A percentile compares a stretch with the other conserved stretches of the same genome.
Evolutionary conservation across 2,888 invertebrate species (phyloP).

Genomic region (Seladonia tumulorum): DNA sequence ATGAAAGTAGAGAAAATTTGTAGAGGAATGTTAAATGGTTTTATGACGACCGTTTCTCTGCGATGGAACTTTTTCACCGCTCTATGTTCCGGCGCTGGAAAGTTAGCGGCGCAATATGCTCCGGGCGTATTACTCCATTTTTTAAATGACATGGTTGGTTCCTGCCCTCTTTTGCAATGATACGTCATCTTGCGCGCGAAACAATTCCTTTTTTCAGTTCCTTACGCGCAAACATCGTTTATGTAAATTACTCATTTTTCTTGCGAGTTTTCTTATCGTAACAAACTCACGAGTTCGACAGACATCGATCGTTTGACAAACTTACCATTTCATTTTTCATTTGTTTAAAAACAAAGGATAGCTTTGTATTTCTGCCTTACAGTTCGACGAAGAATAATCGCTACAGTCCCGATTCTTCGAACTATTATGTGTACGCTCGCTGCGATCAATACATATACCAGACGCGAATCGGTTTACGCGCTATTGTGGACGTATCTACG

Average conservation of each 20-base stretch:
- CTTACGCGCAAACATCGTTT: background rate
- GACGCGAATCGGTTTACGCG: background rate
- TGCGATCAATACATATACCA: slow-evolving; percentile 3
- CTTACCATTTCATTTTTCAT: background rate
- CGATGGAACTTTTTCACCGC: background rate
- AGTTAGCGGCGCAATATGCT: slow-evolving; percentile 8
- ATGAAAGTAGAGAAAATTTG: slow-evolving; percentile 13
- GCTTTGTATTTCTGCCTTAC: background rate
- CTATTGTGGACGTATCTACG: background rate
- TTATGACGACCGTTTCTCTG: slow-evolving; percentile 14
- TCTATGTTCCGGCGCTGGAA: background rate
- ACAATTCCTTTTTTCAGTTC: background rate
- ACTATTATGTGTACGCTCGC: background rate
- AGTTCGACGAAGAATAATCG: background rate
- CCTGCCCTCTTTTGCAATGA: background rate
- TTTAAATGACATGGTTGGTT: slow-evolving; percentile 5
- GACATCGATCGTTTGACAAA: background rate
- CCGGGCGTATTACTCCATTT: background rate
- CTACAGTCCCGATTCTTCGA: background rate
- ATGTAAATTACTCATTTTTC: background rate
- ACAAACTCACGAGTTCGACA: background rate
- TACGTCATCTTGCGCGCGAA: background rate
- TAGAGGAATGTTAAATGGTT: slow-evolving; percentile 14
- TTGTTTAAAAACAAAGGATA: background rate
- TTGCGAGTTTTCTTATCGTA: background rate